A percentile compares a stretch with the other conserved stretches of the same genome.
Conservation (phyloP, 2,888 invertebrate species). For the Brachynemurus nebulosus region DNA sequence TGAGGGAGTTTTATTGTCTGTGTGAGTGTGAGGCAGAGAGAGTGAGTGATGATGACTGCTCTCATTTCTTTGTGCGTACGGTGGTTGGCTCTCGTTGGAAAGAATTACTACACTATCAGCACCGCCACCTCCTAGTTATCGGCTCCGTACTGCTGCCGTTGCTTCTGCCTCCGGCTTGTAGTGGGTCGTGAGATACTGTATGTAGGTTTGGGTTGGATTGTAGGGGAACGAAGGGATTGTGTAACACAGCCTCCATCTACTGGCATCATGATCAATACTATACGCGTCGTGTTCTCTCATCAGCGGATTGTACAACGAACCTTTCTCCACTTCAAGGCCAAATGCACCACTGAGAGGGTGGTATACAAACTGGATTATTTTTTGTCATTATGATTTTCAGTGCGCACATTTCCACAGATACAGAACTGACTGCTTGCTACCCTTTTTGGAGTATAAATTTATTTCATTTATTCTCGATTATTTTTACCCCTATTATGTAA, state of each 20-base stretch:
- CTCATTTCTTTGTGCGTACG: background rate
- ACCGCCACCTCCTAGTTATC: background rate
- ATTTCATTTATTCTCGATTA: too few relatives aligned
- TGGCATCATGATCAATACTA: slow-evolving; percentile 2
- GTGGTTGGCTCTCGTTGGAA: background rate
- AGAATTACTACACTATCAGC: background rate
- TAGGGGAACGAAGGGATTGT: slow-evolving; percentile 1
- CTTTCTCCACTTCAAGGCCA: slow-evolving; percentile 2
- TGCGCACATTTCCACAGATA: too few relatives aligned
- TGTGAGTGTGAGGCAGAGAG: background rate
- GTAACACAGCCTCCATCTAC: background rate
- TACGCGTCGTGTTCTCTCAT: background rate
- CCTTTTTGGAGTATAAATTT: too few relatives aligned
- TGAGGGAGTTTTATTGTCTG: slow-evolving; percentile 1
- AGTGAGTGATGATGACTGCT: background rate
- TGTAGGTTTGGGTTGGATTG: background rate
- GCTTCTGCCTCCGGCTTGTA: background rate
- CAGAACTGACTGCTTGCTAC: too few relatives aligned
- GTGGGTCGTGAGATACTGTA: background rate
- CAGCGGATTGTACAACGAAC: background rate
- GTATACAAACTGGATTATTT: background rate
- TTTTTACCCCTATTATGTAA: too few relatives aligned
- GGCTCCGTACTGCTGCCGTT: background rate
- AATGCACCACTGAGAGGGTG: background rate
- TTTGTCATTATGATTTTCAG: slow-evolving; percentile 1